phyloP scores from a whole-genome alignment of 2,113 vertebrate species.

The Oncorhynchus masou region DNA sequence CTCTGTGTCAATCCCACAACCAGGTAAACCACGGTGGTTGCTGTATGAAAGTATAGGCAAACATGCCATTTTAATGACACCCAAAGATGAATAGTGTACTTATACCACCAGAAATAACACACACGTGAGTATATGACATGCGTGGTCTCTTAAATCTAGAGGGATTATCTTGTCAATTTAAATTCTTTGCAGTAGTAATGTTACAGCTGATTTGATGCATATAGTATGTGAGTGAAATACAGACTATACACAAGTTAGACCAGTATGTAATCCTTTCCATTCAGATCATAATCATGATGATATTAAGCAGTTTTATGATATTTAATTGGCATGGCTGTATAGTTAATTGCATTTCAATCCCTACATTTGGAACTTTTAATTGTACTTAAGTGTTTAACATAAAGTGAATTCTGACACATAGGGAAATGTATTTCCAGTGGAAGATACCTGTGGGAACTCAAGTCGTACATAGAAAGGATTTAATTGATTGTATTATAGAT shows the following conservation, averaged over 20 bases:
- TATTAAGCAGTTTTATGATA: background rate
- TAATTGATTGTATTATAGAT: background rate
- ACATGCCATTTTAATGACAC: slow-evolving; percentile 6
- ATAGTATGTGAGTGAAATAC: background rate
- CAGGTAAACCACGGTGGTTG: background rate
- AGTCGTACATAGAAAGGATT: background rate
- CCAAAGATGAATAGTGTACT: background rate
- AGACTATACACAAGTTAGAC: background rate
- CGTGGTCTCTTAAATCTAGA: too few species aligned
- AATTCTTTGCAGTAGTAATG: background rate
- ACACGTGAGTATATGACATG: background rate
- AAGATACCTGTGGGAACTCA: too few species aligned
- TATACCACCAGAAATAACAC: background rate
- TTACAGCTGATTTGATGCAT: background rate
- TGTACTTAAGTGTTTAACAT: too few species aligned
- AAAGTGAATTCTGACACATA: too few species aligned
- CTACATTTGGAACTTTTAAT: background rate
- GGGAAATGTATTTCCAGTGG: too few species aligned
- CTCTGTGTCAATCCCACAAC: background rate
- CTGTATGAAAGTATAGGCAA: slow-evolving; percentile 8
- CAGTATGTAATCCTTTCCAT: background rate
- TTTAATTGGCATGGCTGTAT: background rate
- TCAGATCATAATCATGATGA: background rate
- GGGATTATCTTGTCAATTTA: too few species aligned
- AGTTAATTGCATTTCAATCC: background rate